Evolutionary conservation across 2,888 invertebrate genomes (phyloP).

Genomic region (Cerastis leucographa): DNA sequence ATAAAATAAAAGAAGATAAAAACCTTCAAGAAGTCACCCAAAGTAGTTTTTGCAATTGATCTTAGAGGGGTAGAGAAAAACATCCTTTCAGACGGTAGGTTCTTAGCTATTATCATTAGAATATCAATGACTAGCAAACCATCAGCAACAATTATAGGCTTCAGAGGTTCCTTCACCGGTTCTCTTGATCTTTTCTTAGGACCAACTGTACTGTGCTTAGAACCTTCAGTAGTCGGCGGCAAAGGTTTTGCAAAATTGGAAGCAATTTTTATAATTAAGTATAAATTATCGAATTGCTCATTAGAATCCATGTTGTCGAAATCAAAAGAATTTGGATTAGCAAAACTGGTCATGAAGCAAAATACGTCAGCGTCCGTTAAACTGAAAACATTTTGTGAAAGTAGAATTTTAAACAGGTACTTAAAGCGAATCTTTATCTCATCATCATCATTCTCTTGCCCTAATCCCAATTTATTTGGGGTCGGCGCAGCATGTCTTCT

Average conservation of each 20-base stretch:
- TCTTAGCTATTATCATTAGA: slow-evolving; percentile 75
- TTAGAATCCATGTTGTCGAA: slow-evolving; percentile 70
- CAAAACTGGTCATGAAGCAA: slow-evolving; percentile 81
- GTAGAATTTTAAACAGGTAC: not conserved
- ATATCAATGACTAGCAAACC: slow-evolving; percentile 82
- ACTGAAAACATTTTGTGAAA: slow-evolving; percentile 56
- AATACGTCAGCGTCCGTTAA: slow-evolving; percentile 84
- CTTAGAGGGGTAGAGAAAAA: slow-evolving; percentile 78
- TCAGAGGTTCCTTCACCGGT: slow-evolving; percentile 36
- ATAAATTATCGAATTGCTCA: slow-evolving; percentile 79
- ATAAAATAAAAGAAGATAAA: not conserved
- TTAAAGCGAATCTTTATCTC: not conserved
- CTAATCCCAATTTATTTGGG: too few species aligned
- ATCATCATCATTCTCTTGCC: too few species aligned
- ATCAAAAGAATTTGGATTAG: slow-evolving; percentile 80
- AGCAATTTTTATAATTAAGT: slow-evolving; percentile 82
- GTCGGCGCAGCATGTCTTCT: too few species aligned
- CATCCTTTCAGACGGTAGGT: slow-evolving; percentile 78
- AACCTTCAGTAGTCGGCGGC: not conserved
- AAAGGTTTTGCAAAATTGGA: slow-evolving; percentile 70
- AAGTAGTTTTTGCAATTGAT: slow-evolving; percentile 74
- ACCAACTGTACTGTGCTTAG: not conserved
- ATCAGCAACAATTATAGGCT: slow-evolving; percentile 81
- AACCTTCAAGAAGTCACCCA: slow-evolving; percentile 82
- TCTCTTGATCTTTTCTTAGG: slow-evolving; percentile 25